phyloP scores from a whole-genome alignment of 2,888 invertebrate genomes.

The Lithophane ornitopus region DNA sequence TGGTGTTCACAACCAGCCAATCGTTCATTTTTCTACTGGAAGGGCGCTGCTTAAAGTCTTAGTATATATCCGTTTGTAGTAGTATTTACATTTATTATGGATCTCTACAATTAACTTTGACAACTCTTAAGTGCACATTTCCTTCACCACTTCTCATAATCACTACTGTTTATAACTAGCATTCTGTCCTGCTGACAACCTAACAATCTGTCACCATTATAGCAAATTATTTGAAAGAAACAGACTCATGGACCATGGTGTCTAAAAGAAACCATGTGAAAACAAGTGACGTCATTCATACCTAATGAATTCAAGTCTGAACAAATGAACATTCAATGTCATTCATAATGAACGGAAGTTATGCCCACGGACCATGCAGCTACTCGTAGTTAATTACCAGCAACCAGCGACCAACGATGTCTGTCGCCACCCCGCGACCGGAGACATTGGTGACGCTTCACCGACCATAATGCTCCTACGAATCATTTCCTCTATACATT shows the following conservation, averaged over 20 bases:
- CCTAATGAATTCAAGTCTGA: conserved; percentile 12
- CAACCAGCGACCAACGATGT: conserved; percentile 17
- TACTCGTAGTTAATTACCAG: conserved; percentile 43
- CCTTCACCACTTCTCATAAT: neutral
- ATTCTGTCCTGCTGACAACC: neutral
- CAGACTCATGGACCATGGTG: neutral
- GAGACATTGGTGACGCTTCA: conserved; percentile 47
- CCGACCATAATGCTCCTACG: conserved; percentile 34
- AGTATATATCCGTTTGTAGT: neutral
- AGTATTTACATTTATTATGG: neutral
- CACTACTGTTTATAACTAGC: neutral
- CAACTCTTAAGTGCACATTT: neutral
- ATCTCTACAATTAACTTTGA: neutral
- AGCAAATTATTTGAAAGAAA: neutral
- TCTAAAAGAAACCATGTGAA: conserved; percentile 1
- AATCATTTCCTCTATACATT: conserved; percentile 53
- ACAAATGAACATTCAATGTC: conserved; percentile 29
- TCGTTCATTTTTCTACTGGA: neutral
- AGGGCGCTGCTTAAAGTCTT: neutral
- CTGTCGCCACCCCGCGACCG: conserved; percentile 15
- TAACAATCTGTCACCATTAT: neutral
- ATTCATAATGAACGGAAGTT: conserved; percentile 51
- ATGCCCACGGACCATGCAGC: conserved; percentile 26
- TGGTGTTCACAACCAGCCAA: neutral
- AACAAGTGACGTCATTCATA: neutral